Evolutionary conservation across 2,113 vertebrate genomes (phyloP).

Genomic region (cattle (Bos taurus)): ARS-UCD2.0 NC_037351.1:61285501-61286000

Average conservation of each 20-base stretch:
- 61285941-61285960: not conserved
- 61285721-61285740: not conserved
- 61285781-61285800: not conserved
- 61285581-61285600: not conserved
- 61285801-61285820: not conserved
- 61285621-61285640: not conserved
- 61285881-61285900: not conserved
- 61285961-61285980: not conserved
- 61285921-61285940: not conserved
- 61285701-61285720: not conserved
- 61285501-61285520: not conserved
- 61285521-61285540: not conserved
- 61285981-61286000: not conserved
- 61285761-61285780: too few species aligned
- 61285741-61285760: not conserved
- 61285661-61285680: rapidly evolving
- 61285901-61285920: not conserved
- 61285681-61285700: too few species aligned
- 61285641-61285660: not conserved
- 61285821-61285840: not conserved
- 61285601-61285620: not conserved
- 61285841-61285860: not conserved
- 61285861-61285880: not conserved
- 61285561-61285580: not conserved
- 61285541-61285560: not conserved